A percentile compares a stretch with the other conserved stretches of the same genome.
These are phyloP conservation scores for Notechis scutatus DNA, from an alignment of 2,113 vertebrate genomes.

Conservation along the genomic window DNA sequence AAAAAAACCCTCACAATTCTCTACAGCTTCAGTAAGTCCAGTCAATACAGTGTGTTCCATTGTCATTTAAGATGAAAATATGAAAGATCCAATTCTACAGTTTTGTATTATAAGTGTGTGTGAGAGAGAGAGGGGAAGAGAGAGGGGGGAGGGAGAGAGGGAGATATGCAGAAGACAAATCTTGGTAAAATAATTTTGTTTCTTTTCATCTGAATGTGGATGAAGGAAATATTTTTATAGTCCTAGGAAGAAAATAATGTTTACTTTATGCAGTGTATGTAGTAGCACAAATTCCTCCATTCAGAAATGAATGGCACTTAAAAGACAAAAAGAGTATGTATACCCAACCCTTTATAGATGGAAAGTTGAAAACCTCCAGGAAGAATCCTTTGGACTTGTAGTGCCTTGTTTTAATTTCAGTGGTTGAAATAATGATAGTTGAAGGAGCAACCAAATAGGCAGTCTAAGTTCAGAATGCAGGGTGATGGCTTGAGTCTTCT, in stretches of 20 bases:
- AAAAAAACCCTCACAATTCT: neutral
- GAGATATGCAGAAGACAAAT: too few species aligned
- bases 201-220: neutral
- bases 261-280: neutral
- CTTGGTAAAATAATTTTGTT: neutral
- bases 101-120: neutral
- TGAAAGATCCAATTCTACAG: neutral
- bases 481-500: constrained; percentile 58
- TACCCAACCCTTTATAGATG: neutral
- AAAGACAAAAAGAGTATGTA: neutral
- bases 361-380: constrained; percentile 1
- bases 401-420: constrained; percentile 61
- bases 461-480: constrained; percentile 53
- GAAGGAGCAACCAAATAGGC: constrained; percentile 60
- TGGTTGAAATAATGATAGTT: constrained; percentile 64
- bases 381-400: constrained; percentile 8
- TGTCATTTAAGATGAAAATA: constrained; percentile 3
- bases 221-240: neutral
- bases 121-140: neutral
- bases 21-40: neutral
- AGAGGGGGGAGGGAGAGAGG: neutral
- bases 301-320: neutral
- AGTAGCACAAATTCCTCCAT: neutral
- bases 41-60: constrained; percentile 21
- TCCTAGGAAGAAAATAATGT: neutral